Percentiles rank a stretch among this genome's conserved stretches.
Conservation (phyloP, 2,113 vertebrate species). For the Lagopus muta region DNA sequence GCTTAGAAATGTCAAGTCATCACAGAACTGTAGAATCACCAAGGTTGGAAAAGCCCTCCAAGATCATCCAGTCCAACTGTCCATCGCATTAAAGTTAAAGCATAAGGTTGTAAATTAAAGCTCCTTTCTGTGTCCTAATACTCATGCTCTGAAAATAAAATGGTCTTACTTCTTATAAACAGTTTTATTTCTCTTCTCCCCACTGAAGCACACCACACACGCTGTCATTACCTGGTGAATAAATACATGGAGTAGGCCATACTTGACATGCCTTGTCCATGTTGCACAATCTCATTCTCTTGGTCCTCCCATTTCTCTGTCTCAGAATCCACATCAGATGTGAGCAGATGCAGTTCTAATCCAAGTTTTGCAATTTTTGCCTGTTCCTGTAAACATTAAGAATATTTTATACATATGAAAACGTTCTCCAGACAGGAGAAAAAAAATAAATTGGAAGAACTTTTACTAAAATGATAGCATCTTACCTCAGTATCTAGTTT, state of each 20-base stretch:
- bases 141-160: background rate
- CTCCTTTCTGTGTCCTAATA: background rate
- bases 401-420: background rate
- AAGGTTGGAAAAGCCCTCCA: no score
- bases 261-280: conserved; percentile 90
- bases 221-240: conserved; percentile 91
- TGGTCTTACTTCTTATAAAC: background rate
- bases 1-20: background rate
- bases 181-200: background rate
- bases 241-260: conserved; percentile 95
- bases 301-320: conserved; percentile 95
- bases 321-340: conserved; percentile 90
- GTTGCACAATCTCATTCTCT: conserved; percentile 88
- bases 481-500: conserved; percentile 95
- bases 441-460: background rate
- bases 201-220: background rate
- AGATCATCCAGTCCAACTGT: no score
- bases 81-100: background rate
- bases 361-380: conserved; percentile 91
- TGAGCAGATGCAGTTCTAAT: conserved; percentile 91
- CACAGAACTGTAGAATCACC: no score
- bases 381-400: conserved; percentile 85
- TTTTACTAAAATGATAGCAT: background rate
- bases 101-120: background rate
- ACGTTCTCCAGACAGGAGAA: background rate